Conservation (phyloP, 2,888 invertebrate species). For the Pyrgus malvae region DNA sequence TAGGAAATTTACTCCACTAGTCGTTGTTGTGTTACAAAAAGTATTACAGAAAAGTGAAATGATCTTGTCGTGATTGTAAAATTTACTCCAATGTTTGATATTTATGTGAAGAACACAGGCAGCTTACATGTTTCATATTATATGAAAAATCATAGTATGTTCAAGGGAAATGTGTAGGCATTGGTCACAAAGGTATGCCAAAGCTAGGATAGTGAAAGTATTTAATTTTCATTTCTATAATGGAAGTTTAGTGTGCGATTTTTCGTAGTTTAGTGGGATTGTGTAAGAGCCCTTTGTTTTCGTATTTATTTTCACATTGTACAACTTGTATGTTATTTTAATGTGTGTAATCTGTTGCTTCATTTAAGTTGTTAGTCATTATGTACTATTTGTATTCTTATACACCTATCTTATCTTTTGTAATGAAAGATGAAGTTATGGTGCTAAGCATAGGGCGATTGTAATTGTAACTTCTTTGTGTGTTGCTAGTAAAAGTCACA, state of each 20-base stretch:
- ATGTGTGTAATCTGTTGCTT: neutral
- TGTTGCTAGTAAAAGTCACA: neutral
- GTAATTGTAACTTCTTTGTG: neutral
- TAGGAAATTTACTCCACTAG: conserved; percentile 58
- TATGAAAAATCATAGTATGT: neutral
- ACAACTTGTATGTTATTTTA: conserved; percentile 5
- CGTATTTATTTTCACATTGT: conserved; percentile 18
- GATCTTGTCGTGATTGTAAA: conserved; percentile 6
- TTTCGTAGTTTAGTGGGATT: conserved; percentile 19
- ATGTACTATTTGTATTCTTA: conserved; percentile 8
- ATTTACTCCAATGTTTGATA: neutral
- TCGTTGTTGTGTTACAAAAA: conserved; percentile 33
- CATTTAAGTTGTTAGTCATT: neutral
- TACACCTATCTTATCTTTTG: conserved; percentile 48
- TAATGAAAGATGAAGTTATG: conserved; percentile 48
- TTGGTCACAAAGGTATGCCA: conserved; percentile 71
- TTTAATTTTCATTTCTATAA: conserved; percentile 37
- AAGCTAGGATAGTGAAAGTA: conserved; percentile 54
- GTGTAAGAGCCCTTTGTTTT: conserved; percentile 17
- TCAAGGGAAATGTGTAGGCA: conserved; percentile 35
- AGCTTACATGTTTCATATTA: neutral
- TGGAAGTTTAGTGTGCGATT: conserved; percentile 11
- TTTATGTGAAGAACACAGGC: neutral
- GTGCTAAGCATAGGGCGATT: conserved; percentile 28
- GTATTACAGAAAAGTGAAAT: neutral